Conservation (phyloP, 2,888 invertebrate genomes). For the Cephus runcator region DNA sequence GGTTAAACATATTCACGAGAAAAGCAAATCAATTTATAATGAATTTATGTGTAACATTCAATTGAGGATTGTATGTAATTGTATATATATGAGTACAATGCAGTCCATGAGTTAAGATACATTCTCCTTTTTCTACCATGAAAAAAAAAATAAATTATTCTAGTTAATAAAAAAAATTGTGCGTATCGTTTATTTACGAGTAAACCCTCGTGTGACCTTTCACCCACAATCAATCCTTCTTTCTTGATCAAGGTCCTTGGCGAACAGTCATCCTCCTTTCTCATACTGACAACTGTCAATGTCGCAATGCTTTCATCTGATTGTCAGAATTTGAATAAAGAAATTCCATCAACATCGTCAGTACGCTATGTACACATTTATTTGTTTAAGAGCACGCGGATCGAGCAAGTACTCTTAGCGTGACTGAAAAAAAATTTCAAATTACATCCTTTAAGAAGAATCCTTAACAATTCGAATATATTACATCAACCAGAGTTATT, state of each 20-base stretch:
- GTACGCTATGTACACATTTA: background rate
- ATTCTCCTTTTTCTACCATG: constrained; percentile 66
- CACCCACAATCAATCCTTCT: background rate
- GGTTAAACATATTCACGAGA: constrained; percentile 37
- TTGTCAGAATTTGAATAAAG: background rate
- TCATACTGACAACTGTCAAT: background rate
- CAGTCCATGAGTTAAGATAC: constrained; percentile 65
- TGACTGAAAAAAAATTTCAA: background rate
- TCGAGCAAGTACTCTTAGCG: background rate
- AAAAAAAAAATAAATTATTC: constrained; percentile 65
- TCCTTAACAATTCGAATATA: background rate
- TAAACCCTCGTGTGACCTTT: background rate
- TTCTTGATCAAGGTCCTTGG: background rate
- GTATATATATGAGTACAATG: constrained; percentile 62
- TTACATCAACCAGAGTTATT: background rate
- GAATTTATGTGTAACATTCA: constrained; percentile 64
- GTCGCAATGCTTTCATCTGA: background rate
- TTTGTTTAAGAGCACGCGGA: background rate
- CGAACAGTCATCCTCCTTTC: background rate
- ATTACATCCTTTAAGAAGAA: background rate
- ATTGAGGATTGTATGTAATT: constrained; percentile 65
- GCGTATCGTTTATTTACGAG: constrained; percentile 26
- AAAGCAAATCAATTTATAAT: constrained; percentile 57
- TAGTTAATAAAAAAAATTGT: constrained; percentile 62
- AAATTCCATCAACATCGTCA: background rate